Evolutionary conservation across 2,113 vertebrate species (phyloP), one percentile per base, ranked within the genome.

Genomic region (Girardinichthys multiradiatus): DNA sequence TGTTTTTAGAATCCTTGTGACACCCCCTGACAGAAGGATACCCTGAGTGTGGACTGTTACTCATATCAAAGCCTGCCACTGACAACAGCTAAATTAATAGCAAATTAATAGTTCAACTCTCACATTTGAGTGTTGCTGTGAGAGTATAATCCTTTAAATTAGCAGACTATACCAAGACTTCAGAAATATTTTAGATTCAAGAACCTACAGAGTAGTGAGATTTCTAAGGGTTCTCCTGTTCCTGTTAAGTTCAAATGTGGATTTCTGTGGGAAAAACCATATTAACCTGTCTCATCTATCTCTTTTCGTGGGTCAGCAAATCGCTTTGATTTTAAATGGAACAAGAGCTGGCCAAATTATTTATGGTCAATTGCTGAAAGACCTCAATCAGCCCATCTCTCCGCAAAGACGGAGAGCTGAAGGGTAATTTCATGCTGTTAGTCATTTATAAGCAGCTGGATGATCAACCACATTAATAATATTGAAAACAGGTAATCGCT

Each of bases 281-380:
- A 87, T 85, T 83, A 89, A 90, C 57, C 77, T 68, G 57, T 67
- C 73, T 19, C 15, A 70, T 83, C 70, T 67, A 66, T 71, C 11
- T 70, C 64, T 63, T 27, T 73, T 62, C 35, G 37, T 60, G 39
- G 51, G 83, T 86, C 83, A 77, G 42, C 77, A 75, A 74, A 86
- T 79, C 77, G 68, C 66, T 57, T 72, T 48, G 69, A 78, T 71
- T 86, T 61, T 68, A 82, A 74, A 79, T 35, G 31, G 39, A 80
- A 58, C 48, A 31, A 1, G 37, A 81, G 74, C 76, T 66, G 9
- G 67, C 30, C 15, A 71, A 85, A 80, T 83, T 57, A 81, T 79
- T 79, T 74, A 24, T 63, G 67, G 54, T 61, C 33, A n/a, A 58
- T 58, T 15, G 63, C 57, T 68, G 60, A 78, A 75, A 72, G 65